Percentiles rank a stretch among this genome's conserved stretches.
phyloP scores from a whole-genome alignment of 2,888 invertebrate species.

The Xylocampa areola region DNA sequence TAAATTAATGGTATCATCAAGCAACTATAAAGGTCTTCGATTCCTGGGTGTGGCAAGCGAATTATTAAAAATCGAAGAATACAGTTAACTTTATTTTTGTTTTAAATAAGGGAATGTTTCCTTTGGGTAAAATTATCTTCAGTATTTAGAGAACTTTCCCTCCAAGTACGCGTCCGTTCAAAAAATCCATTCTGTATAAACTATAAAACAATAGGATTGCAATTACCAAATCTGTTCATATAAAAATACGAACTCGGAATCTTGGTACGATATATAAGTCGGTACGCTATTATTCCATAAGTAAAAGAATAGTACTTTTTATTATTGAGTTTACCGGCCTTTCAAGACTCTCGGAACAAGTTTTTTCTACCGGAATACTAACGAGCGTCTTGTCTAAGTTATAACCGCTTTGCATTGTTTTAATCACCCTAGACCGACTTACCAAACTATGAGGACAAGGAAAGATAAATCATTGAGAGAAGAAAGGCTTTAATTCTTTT shows the following conservation, averaged over 20 bases:
- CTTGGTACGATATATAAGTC: too few species aligned
- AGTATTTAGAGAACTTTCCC: too few species aligned
- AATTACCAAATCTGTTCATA: slow-evolving; percentile 10
- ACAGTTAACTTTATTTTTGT: too few species aligned
- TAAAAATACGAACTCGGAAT: slow-evolving; percentile 17
- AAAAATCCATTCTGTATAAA: too few species aligned
- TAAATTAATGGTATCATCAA: too few species aligned
- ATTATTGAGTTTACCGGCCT: slow-evolving; percentile 33
- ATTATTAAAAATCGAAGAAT: too few species aligned
- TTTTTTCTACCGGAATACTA: slow-evolving; percentile 51
- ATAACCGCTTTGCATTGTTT: slow-evolving; percentile 57
- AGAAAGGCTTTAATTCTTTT: slow-evolving; percentile 6
- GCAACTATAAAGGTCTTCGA: too few species aligned
- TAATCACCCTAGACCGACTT: slow-evolving; percentile 45
- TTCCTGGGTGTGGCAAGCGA: too few species aligned
- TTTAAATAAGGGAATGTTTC: too few species aligned
- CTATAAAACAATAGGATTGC: not conserved
- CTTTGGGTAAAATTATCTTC: too few species aligned
- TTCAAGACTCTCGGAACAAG: slow-evolving; percentile 36
- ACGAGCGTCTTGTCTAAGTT: slow-evolving; percentile 53
- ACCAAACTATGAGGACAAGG: slow-evolving; percentile 40
- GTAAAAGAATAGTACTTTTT: slow-evolving; percentile 42
- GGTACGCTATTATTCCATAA: slow-evolving; percentile 20
- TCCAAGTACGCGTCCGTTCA: too few species aligned
- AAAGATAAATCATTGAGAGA: slow-evolving; percentile 45